Percentiles rank a stretch among this genome's conserved stretches.
phyloP scores from a whole-genome alignment of 1,140 invertebrate species.

The Druon quercuslanigerum region DNA sequence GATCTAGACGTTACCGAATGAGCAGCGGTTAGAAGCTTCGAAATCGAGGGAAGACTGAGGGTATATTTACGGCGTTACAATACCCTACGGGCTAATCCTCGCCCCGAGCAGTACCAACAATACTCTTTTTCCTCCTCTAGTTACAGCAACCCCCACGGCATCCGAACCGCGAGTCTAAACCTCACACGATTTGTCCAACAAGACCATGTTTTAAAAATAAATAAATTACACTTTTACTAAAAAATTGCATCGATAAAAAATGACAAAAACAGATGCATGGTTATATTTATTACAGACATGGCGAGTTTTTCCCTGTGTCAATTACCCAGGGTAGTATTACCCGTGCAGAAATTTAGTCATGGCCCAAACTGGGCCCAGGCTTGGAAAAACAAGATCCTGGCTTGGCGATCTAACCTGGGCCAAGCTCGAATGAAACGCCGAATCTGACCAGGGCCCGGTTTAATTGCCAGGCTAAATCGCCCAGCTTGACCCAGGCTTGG shows the following conservation, averaged over 20 bases:
- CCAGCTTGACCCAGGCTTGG: too few relatives aligned
- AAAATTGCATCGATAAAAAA: neutral
- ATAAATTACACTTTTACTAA: constrained; percentile 39
- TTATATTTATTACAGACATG: too few relatives aligned
- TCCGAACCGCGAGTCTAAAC: constrained; percentile 54
- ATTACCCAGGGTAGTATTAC: too few relatives aligned
- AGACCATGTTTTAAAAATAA: constrained; percentile 36
- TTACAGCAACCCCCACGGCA: constrained; percentile 56
- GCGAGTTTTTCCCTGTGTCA: too few relatives aligned
- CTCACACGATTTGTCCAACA: constrained; percentile 52
- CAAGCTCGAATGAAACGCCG: too few relatives aligned
- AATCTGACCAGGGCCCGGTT: too few relatives aligned
- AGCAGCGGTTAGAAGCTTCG: constrained; percentile 36
- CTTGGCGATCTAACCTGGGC: too few relatives aligned
- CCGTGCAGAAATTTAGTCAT: too few relatives aligned
- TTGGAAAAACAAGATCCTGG: too few relatives aligned
- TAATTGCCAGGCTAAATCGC: too few relatives aligned
- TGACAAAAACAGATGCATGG: neutral
- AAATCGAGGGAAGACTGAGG: constrained; percentile 56
- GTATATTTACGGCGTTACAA: constrained; percentile 76
- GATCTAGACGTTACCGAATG: constrained; percentile 59
- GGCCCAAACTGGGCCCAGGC: too few relatives aligned
- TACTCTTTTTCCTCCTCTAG: constrained; percentile 61
- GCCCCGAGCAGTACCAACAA: constrained; percentile 58
- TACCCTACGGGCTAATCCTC: constrained; percentile 74